A percentile compares a stretch with the other conserved stretches of the same genome.
These are phyloP conservation scores for Noctilio leporinus DNA, from an alignment of 2,113 vertebrate species.

Conservation along the genomic window DNA sequence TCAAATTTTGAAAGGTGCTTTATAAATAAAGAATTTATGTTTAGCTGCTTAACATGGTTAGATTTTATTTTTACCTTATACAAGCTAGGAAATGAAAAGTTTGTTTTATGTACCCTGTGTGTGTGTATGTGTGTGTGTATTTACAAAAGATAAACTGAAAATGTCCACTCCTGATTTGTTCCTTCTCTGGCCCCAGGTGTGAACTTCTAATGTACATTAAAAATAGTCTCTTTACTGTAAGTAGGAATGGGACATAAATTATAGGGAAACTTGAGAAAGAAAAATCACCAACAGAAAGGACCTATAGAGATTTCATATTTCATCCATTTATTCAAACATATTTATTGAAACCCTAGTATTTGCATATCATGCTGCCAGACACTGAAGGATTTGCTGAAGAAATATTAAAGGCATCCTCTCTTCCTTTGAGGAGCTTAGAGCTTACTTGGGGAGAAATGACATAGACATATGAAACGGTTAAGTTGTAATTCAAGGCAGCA, in stretches of 20 bases:
- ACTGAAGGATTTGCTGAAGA: slow-evolving; percentile 46
- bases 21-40: slow-evolving; percentile 25
- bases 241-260: neutral
- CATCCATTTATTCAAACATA: slow-evolving; percentile 45
- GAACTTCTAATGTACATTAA: slow-evolving; percentile 6
- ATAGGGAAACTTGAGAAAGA: neutral
- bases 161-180: slow-evolving; percentile 13
- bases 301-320: slow-evolving; percentile 50
- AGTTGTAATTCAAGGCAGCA: slow-evolving; percentile 61
- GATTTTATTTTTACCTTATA: neutral
- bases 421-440: slow-evolving; percentile 43
- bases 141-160: neutral
- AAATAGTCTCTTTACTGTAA: neutral
- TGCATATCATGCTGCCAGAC: slow-evolving; percentile 55
- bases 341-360: slow-evolving; percentile 57
- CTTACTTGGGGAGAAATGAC: slow-evolving; percentile 28
- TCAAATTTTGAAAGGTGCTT: slow-evolving; percentile 39
- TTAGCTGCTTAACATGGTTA: neutral
- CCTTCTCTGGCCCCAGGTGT: neutral
- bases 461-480: slow-evolving; percentile 45
- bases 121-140: neutral
- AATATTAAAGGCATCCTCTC: slow-evolving; percentile 41
- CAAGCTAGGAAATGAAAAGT: neutral
- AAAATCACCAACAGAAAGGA: slow-evolving; percentile 3
- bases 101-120: neutral